Evolutionary conservation across 2,113 vertebrate species (phyloP).

Genomic region (Dolichotis patagonum): DNA sequence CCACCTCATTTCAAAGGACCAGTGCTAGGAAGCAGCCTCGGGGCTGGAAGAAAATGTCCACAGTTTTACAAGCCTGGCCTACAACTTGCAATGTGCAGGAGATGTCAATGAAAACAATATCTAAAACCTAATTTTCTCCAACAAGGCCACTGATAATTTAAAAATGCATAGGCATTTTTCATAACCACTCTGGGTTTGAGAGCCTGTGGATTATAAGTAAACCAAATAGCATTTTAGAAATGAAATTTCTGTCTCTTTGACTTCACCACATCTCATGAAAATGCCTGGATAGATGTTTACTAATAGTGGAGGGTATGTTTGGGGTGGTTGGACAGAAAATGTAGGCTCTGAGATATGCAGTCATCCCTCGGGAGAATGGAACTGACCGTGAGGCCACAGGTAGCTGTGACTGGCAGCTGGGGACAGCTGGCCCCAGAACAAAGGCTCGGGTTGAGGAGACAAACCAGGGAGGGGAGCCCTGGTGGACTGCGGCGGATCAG

Average conservation of each 20-base stretch:
- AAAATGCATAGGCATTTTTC: background rate
- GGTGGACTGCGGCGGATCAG: background rate
- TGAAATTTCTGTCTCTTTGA: slow-evolving; percentile 26
- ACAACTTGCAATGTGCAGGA: background rate
- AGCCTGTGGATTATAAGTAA: background rate
- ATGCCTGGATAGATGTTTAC: background rate
- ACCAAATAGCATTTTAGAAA: background rate
- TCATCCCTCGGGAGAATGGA: background rate
- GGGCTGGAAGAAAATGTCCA: background rate
- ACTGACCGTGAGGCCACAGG: background rate
- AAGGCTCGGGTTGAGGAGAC: background rate
- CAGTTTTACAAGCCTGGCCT: background rate
- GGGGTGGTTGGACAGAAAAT: background rate
- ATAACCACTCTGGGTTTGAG: background rate
- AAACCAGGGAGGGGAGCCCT: background rate
- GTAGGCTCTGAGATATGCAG: background rate
- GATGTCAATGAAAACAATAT: background rate
- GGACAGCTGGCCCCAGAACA: background rate
- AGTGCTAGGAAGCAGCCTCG: background rate
- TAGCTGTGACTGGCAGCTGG: background rate
- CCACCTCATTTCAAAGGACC: background rate
- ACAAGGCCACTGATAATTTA: background rate
- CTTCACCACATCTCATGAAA: background rate
- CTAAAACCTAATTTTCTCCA: background rate
- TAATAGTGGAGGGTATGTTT: background rate